Conservation (phyloP, 1,140 invertebrate genomes). For the Nasonia giraulti region DNA sequence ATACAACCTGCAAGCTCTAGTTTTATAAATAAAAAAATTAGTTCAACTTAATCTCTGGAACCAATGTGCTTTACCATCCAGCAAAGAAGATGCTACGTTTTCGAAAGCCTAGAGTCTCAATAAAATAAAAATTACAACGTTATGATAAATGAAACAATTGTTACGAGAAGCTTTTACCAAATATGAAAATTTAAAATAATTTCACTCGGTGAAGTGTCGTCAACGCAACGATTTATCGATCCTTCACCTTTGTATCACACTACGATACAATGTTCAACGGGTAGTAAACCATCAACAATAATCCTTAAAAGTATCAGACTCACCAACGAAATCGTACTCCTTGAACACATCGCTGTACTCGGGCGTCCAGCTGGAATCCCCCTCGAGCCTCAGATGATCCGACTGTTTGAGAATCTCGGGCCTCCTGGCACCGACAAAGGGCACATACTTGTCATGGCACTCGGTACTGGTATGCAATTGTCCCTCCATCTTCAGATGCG, state of each 20-base stretch:
- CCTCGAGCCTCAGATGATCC: constrained; percentile 70
- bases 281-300: background rate
- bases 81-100: too few relatives aligned
- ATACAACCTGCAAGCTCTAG: too few relatives aligned
- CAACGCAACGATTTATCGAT: background rate
- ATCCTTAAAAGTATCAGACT: constrained; percentile 16
- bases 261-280: background rate
- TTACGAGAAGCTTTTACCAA: too few relatives aligned
- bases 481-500: constrained; percentile 74
- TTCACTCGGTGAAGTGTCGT: background rate
- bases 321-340: constrained; percentile 62
- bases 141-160: too few relatives aligned
- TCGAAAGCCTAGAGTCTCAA: too few relatives aligned
- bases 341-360: constrained; percentile 72
- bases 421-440: constrained; percentile 68
- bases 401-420: constrained; percentile 68
- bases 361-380: constrained; percentile 66
- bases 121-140: too few relatives aligned
- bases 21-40: too few relatives aligned
- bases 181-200: too few relatives aligned
- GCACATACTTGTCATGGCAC: constrained; percentile 74
- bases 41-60: too few relatives aligned
- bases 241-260: background rate
- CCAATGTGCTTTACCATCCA: too few relatives aligned
- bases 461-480: constrained; percentile 73